Percentiles rank a stretch among this genome's conserved stretches.
Conservation (phyloP, 1,140 invertebrate genomes). For the Papilio helenus region DNA sequence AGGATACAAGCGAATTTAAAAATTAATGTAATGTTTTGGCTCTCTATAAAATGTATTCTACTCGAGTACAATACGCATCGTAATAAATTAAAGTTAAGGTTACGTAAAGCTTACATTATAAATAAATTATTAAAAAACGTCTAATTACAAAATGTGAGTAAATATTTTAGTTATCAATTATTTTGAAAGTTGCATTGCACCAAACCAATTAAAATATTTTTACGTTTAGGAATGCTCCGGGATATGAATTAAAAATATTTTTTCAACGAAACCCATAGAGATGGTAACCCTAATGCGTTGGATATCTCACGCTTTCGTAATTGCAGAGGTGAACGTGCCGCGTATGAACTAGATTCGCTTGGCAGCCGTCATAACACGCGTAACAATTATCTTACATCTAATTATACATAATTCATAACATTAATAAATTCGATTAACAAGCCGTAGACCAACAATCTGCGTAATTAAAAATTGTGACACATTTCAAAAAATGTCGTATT, state of each 20-base stretch:
- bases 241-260: background rate
- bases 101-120: too few species aligned
- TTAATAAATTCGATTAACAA: constrained; percentile 2
- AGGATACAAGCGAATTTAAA: too few species aligned
- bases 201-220: background rate
- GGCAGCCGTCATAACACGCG: constrained; percentile 22
- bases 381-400: constrained; percentile 25
- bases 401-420: constrained; percentile 5
- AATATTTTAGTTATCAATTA: background rate
- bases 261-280: background rate
- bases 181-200: background rate
- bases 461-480: background rate
- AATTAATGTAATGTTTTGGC: background rate
- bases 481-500: too few species aligned
- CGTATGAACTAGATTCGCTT: constrained; percentile 49
- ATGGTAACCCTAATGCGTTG: constrained; percentile 44
- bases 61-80: background rate
- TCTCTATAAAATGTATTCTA: background rate
- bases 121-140: background rate
- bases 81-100: background rate
- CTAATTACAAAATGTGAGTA: background rate
- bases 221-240: background rate
- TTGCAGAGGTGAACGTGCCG: constrained; percentile 73
- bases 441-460: background rate
- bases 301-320: constrained; percentile 68